Conservation (phyloP, 2,113 vertebrate genomes). For the Alethe castanea region DNA sequence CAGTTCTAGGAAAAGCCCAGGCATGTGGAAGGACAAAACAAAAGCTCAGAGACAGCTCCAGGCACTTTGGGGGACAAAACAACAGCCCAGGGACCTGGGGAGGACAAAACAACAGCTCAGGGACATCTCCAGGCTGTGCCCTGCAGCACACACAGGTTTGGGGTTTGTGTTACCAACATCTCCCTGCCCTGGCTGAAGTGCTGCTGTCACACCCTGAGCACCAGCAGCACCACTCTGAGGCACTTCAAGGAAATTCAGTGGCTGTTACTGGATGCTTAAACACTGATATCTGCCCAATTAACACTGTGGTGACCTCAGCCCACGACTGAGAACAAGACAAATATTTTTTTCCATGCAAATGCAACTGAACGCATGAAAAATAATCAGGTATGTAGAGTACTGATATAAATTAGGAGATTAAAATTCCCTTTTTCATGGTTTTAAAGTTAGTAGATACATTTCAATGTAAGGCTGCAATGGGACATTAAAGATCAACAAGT, state of each 20-base stretch:
- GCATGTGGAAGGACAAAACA: conserved; percentile 48
- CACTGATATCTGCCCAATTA: background rate
- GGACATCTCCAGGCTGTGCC: background rate
- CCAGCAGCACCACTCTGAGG: background rate
- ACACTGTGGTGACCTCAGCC: background rate
- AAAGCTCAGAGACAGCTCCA: background rate
- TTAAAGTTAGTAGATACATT: background rate
- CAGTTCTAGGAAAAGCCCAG: background rate
- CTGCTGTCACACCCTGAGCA: background rate
- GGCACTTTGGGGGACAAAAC: background rate
- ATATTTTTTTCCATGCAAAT: background rate
- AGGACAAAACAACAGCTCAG: background rate
- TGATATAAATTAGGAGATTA: background rate
- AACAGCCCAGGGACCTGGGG: conserved; percentile 37
- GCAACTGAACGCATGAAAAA: background rate
- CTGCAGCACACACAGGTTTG: rapidly evolving
- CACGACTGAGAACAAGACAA: background rate
- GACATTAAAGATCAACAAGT: background rate
- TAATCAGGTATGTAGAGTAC: background rate
- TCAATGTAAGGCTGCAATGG: background rate
- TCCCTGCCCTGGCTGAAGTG: background rate
- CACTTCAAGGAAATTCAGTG: background rate
- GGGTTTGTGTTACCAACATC: background rate
- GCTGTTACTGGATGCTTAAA: background rate
- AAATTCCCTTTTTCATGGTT: background rate